A percentile compares a stretch with the other conserved stretches of the same genome.
These are phyloP conservation scores for Psittacula cyanocephala DNA, from an alignment of 2,113 vertebrate genomes.

Conservation along the genomic window DNA sequence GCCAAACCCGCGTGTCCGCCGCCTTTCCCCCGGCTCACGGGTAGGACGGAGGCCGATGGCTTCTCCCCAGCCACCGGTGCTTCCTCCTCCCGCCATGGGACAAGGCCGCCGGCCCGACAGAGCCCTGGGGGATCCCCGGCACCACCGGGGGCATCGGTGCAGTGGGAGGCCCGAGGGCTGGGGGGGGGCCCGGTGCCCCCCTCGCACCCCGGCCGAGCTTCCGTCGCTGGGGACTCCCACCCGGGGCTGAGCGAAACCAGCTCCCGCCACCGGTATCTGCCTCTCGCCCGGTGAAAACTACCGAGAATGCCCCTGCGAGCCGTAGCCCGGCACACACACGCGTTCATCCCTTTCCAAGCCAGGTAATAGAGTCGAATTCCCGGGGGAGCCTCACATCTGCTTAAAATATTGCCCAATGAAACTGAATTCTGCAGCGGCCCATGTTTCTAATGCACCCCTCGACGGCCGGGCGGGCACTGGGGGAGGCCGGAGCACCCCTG, in stretches of 20 bases:
- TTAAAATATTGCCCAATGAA: constrained; percentile 47
- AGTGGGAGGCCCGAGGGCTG: not conserved
- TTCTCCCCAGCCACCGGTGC: fast-evolving
- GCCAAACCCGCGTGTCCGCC: fast-evolving
- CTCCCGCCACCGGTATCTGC: not conserved
- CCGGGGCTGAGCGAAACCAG: not conserved
- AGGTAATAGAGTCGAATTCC: constrained; percentile 37
- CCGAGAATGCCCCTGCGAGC: not conserved
- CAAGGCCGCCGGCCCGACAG: not conserved
- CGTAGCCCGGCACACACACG: not conserved
- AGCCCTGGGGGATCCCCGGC: not conserved
- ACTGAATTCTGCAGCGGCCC: not conserved
- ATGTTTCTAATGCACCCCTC: not conserved
- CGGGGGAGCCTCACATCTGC: constrained; percentile 49
- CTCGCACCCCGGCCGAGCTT: not conserved
- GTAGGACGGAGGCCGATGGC: not conserved
- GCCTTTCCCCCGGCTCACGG: not conserved
- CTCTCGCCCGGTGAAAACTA: not conserved
- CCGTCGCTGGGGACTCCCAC: not conserved
- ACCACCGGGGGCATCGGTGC: not conserved
- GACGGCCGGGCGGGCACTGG: not conserved
- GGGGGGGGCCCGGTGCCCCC: not conserved
- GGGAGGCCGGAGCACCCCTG: not conserved
- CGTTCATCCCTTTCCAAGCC: not conserved
- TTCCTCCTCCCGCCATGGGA: not conserved